Base-by-base conservation (phyloP, 2,113 vertebrate species). In the Porphyrio hochstetteri region DNA sequence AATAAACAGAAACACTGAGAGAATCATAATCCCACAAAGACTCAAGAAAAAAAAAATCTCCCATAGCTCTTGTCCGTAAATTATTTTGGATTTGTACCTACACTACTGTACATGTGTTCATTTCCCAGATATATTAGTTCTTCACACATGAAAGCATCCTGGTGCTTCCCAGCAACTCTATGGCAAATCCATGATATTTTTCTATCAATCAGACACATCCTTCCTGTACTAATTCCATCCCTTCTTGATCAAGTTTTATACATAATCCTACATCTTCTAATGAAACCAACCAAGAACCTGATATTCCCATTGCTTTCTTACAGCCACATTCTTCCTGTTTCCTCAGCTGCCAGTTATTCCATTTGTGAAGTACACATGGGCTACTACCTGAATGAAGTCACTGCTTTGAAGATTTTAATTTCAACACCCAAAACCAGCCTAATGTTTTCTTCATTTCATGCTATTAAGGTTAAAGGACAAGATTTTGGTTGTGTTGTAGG, bases 1-100 rank as follows among this genome's bases (percentile, higher is more conserved):
- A 65, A 64, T 31, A 4, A 60, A 59, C 11, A 82, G 17, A 63
- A 83, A 33, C 11, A 48, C 8, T 16, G 2, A 28, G 8, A 77
- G 9, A 63, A 25, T 56, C 11, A 28, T 5, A 24, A 36, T 55
- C 2, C 35, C 31, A 67, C 20, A 38, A 78, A 77, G 50, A 53
- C 28, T 79, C 25, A 21, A 2, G 12, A 33, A 76, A 18, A 60
- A 65, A 56, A 40, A 6, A 36, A n/a, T 5, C 19, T 35, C 52
- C 19, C 2, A 1, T 23, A 53, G 33, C 35, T 77, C 44, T 35
- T 63, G 42, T 77, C 38, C 0, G 0, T 56, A 44, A 60, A 77
- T 65, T 42, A 69, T 38, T 92, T n/a, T 28, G 5, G 11, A 35
- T 42, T 64, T 13, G 6, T 60, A 38, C 48, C 20, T 63, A 28